A percentile compares a stretch with the other conserved stretches of the same genome.
Conservation (phyloP, 2,113 vertebrate genomes). For the Odontophorus gujanensis region DNA sequence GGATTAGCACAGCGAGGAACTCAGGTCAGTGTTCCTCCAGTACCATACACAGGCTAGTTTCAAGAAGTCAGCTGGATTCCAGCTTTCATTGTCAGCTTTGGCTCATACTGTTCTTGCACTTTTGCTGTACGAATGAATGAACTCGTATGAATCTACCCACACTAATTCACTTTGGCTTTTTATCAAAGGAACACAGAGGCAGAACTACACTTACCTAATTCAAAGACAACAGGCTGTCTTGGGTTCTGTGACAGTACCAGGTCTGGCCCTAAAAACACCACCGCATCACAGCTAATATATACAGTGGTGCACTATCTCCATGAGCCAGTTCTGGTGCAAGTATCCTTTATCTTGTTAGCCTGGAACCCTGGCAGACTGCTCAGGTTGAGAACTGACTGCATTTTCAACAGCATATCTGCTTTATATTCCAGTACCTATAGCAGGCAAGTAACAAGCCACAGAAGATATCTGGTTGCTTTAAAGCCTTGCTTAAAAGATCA, state of each 20-base stretch:
- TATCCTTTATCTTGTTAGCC: background rate
- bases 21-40: background rate
- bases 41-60: background rate
- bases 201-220: background rate
- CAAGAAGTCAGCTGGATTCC: background rate
- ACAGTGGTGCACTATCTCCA: background rate
- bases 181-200: background rate
- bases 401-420: background rate
- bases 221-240: background rate
- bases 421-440: background rate
- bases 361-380: background rate
- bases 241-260: background rate
- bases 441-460: background rate
- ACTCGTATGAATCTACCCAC: rapidly evolving
- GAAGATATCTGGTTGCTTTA: background rate
- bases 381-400: background rate
- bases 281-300: background rate
- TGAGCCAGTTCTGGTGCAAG: background rate
- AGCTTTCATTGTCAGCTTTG: background rate
- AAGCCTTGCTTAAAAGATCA: background rate
- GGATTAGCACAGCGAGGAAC: background rate
- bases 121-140: background rate
- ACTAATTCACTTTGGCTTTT: background rate
- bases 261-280: background rate
- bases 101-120: background rate